phyloP scores from a whole-genome alignment of 2,888 invertebrate species.

The Ischnus inquisitorius region DNA sequence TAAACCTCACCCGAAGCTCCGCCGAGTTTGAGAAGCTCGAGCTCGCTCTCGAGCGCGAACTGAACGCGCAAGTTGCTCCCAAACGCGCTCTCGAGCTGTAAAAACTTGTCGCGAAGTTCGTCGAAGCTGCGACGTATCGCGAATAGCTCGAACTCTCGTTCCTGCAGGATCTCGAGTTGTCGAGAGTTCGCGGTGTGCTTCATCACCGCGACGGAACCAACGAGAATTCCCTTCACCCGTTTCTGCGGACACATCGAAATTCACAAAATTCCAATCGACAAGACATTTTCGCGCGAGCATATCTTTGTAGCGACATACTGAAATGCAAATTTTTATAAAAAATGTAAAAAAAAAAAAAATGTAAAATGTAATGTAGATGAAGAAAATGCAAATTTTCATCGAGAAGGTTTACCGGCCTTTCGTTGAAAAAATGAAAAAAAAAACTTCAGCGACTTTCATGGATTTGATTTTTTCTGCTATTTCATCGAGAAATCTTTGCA shows the following conservation, averaged over 20 bases:
- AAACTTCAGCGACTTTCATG: too few species aligned
- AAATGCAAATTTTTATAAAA: too few species aligned
- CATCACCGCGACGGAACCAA: neutral
- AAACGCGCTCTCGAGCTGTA: slow-evolving; percentile 76
- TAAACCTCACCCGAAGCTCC: slow-evolving; percentile 72
- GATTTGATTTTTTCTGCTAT: too few species aligned
- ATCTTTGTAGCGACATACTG: too few species aligned
- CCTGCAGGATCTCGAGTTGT: slow-evolving; percentile 56
- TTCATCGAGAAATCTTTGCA: too few species aligned
- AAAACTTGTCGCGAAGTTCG: slow-evolving; percentile 76
- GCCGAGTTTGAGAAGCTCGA: slow-evolving; percentile 70
- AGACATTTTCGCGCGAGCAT: too few species aligned
- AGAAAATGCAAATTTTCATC: too few species aligned
- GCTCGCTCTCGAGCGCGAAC: slow-evolving; percentile 71
- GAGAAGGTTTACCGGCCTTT: too few species aligned
- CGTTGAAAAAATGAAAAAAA: too few species aligned
- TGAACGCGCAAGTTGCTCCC: slow-evolving; percentile 76
- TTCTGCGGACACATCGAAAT: neutral
- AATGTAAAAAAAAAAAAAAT: too few species aligned
- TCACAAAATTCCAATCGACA: neutral
- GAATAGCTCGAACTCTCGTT: slow-evolving; percentile 72
- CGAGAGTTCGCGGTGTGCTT: slow-evolving; percentile 30
- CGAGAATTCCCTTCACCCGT: neutral
- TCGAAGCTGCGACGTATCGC: slow-evolving; percentile 73
- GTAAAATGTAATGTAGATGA: too few species aligned